Evolutionary conservation across 2,888 invertebrate species (phyloP).

Genomic region (Cephus pulcher): DNA sequence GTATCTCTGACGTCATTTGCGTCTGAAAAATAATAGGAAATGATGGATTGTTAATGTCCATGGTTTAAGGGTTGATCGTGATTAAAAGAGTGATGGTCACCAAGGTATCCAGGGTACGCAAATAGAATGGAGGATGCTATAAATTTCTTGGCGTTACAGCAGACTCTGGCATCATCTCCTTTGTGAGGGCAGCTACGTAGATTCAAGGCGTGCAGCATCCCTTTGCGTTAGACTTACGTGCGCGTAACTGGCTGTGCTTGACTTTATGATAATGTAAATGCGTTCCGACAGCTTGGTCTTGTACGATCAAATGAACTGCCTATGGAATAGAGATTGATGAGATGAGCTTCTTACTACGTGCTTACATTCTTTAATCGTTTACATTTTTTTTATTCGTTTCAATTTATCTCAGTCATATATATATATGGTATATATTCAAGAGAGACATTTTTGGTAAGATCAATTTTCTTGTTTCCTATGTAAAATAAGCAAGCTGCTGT

Average conservation of each 20-base stretch:
- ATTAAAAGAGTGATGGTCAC: background rate
- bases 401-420: constrained; percentile 26
- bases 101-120: background rate
- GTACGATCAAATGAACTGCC: constrained; percentile 33
- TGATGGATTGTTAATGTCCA: background rate
- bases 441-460: background rate
- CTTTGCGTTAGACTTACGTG: constrained; percentile 3
- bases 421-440: background rate
- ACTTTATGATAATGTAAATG: constrained; percentile 37
- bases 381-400: constrained; percentile 36
- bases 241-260: constrained; percentile 17
- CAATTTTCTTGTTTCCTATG: too few relatives aligned
- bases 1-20: background rate
- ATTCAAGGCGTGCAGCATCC: constrained; percentile 3
- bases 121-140: constrained; percentile 19
- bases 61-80: background rate
- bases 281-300: constrained; percentile 23
- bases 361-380: background rate
- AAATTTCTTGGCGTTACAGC: constrained; percentile 22
- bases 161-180: constrained; percentile 14
- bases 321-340: constrained; percentile 42
- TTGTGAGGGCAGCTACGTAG: constrained; percentile 6
- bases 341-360: constrained; percentile 26
- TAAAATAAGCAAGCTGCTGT: constrained; percentile 12
- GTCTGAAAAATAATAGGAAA: background rate